Base-by-base conservation (phyloP, 2,797 vertebrate species). In the Lagodon rhomboides region DNA sequence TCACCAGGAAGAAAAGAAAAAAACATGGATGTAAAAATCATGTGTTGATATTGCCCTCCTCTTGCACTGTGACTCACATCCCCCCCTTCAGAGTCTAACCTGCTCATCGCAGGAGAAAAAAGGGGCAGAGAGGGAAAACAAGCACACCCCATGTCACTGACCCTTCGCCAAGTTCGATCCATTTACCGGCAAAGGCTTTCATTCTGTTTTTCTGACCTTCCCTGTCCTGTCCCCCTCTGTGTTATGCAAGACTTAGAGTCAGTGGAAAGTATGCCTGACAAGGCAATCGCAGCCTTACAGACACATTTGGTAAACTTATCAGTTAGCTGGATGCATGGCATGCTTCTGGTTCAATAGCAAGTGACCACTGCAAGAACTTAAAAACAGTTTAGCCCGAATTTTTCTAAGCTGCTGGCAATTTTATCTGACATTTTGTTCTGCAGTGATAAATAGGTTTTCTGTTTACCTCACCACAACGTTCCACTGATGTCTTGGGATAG, bases 181-280 rank as follows among this genome's bases (percentile, higher is more conserved):
- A 67, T 91, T 92, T 93, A 90, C 87, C 73, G 70, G 85, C 87
- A 91, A 86, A 76, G 44, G 55, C 79, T 83, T 88, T 86, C 49
- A 80, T 87, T 88, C 81, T 91, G 84, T 90, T 93, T 91, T 84
- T 84, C 79, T 92, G 89, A 93, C 90, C 91, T 84, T 85, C 59
- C 75, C 83, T 67, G 83, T 88, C 85, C 76, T 83, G 77, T 82
- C 80, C 80, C 75, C 83, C 82, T 84, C 76, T 64, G 63, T 47
- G 85, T 93, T 93, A 87, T 85, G 85, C 87, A 94, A 93, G 77
- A 91, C 74, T 77, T 53, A 43, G 74, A 91, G 80, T 80, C 85
- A 82, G 84, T 89, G 86, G 78, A 93, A 92, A 92, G 77, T 80
- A 77, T 84, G 89, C 68, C 80, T 84, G 87, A 84, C 71, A 72